Evolutionary conservation across 2,113 vertebrate genomes (phyloP).

Genomic region (Oryctolagus cuniculus): mOryCun1.1 NC_091453.1:26769501-26770000

Average conservation of each 20-base stretch:
- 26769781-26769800: constrained; percentile 84
- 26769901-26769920: constrained; percentile 57
- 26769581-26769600: no score
- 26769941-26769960: constrained; percentile 92
- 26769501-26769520: no score
- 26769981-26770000: constrained; percentile 95
- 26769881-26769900: constrained; percentile 88
- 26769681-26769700: constrained; percentile 92
- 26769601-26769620: no score
- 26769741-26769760: constrained; percentile 94
- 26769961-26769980: constrained; percentile 92
- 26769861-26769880: constrained; percentile 91
- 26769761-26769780: constrained; percentile 96
- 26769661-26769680: constrained; percentile 92
- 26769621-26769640: no score
- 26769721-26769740: constrained; percentile 94
- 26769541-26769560: no score
- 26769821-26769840: constrained; percentile 94
- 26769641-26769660: no score
- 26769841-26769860: constrained; percentile 95
- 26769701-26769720: constrained; percentile 96
- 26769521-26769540: no score
- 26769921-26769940: constrained; percentile 91
- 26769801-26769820: constrained; percentile 93
- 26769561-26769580: no score